These are phyloP conservation scores for Lagorchestes hirsutus DNA, from an alignment of 2,797 vertebrate species.

Conservation along the genomic window DNA sequence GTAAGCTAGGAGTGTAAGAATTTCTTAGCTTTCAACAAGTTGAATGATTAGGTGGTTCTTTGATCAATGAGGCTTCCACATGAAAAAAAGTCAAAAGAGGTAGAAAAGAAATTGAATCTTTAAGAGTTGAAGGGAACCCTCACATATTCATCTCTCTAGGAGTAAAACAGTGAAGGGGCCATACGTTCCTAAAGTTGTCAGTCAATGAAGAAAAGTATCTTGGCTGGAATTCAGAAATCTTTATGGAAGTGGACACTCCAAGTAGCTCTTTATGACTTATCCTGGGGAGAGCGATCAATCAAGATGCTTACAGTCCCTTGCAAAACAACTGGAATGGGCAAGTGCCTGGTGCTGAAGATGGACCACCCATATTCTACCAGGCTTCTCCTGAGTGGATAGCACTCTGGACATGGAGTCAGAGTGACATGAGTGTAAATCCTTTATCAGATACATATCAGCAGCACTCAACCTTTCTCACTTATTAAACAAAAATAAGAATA, in stretches of 20 bases:
- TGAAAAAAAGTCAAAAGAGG: slow-evolving; percentile 7
- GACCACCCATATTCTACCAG: background rate
- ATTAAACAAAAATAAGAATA: background rate
- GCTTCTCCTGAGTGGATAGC: background rate
- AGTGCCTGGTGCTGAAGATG: background rate
- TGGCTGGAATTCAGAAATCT: background rate
- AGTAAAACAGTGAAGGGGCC: background rate
- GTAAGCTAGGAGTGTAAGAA: background rate
- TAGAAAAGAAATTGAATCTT: background rate
- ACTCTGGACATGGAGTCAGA: background rate
- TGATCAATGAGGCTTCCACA: background rate
- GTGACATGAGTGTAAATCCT: background rate
- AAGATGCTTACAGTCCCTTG: background rate
- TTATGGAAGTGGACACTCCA: background rate
- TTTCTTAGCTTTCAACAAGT: background rate
- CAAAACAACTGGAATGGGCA: background rate
- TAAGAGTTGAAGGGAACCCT: background rate
- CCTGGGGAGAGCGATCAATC: background rate
- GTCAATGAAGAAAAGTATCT: background rate
- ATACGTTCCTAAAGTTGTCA: background rate
- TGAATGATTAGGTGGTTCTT: background rate
- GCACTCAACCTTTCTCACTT: background rate
- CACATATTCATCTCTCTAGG: background rate
- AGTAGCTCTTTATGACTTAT: background rate
- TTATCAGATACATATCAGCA: background rate